Evolutionary conservation across 2,888 invertebrate genomes (phyloP).

Genomic region (Melanchra persicariae): DNA sequence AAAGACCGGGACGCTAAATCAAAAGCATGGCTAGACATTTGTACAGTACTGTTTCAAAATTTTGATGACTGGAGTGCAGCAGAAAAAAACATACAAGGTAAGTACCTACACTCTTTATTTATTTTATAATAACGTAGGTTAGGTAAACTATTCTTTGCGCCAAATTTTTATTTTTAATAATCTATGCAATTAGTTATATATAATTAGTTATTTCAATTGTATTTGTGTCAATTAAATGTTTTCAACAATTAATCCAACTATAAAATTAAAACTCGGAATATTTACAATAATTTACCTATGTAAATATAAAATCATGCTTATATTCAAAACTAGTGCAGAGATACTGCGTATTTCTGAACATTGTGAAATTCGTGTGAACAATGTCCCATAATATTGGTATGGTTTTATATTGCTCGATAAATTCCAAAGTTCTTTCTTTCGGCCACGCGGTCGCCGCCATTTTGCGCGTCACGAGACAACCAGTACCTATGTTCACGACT

Average conservation of each 20-base stretch:
- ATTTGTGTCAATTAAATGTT: conserved; percentile 62
- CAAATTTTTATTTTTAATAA: conserved; percentile 62
- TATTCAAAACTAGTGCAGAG: conserved; percentile 61
- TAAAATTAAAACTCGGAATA: conserved; percentile 55
- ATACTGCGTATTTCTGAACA: conserved; percentile 61
- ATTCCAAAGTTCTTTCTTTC: conserved; percentile 69
- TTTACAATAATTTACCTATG: conserved; percentile 52
- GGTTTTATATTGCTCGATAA: conserved; percentile 69
- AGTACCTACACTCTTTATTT: conserved; percentile 58
- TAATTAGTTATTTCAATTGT: conserved; percentile 55
- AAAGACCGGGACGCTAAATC: conserved; percentile 56
- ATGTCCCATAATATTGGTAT: conserved; percentile 69
- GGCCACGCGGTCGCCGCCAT: conserved; percentile 68
- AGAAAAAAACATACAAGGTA: conserved; percentile 57
- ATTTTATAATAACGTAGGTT: conserved; percentile 59
- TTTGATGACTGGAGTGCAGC: conserved; percentile 51
- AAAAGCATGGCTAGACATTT: conserved; percentile 59
- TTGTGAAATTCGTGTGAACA: conserved; percentile 65
- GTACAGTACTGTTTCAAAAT: conserved; percentile 55
- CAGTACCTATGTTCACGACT: conserved; percentile 54
- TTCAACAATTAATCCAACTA: conserved; percentile 61
- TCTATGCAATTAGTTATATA: conserved; percentile 62
- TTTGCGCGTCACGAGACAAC: conserved; percentile 65
- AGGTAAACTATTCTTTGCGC: conserved; percentile 59
- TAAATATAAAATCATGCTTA: conserved; percentile 57